phyloP scores from a whole-genome alignment of 1,140 invertebrate species.

The Catajapyx aquilonaris region DNA sequence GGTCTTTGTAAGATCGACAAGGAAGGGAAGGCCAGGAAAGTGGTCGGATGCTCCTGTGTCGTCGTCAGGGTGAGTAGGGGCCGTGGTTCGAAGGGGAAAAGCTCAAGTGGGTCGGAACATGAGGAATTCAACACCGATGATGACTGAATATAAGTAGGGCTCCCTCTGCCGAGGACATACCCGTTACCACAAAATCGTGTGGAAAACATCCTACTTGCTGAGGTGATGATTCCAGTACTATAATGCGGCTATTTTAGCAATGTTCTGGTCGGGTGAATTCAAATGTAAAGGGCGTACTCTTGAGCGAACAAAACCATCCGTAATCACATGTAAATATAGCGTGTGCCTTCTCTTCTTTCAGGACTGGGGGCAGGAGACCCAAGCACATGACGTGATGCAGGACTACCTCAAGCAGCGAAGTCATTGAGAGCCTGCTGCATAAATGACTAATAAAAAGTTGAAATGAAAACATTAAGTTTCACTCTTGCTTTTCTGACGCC shows the following conservation, averaged over 20 bases:
- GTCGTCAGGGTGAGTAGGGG: conserved; percentile 59
- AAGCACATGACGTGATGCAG: conserved; percentile 74
- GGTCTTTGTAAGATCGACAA: conserved; percentile 99
- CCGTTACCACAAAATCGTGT: too few species aligned
- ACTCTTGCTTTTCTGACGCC: too few species aligned
- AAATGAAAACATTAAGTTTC: too few species aligned
- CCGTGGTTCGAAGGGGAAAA: background rate
- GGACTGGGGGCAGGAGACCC: conserved; percentile 91
- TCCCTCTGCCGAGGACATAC: conserved; percentile 27
- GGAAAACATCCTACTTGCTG: conserved; percentile 13
- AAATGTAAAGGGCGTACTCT: too few species aligned
- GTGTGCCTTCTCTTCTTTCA: conserved; percentile 28
- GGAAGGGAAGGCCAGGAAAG: conserved; percentile 94
- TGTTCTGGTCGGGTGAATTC: conserved; percentile 6
- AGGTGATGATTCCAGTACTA: conserved; percentile 18
- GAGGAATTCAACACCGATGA: background rate
- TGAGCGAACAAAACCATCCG: too few species aligned
- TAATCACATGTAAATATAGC: too few species aligned
- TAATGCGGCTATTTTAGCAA: conserved; percentile 17
- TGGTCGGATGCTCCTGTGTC: conserved; percentile 95
- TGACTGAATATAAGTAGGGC: conserved; percentile 13
- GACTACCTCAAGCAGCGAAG: conserved; percentile 53
- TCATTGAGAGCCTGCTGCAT: too few species aligned
- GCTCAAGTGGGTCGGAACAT: background rate
- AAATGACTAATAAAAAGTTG: too few species aligned